Evolutionary conservation across 2,888 invertebrate species (phyloP), one percentile per base, ranked within the genome.

Genomic region (Cylloceria caligata): DNA sequence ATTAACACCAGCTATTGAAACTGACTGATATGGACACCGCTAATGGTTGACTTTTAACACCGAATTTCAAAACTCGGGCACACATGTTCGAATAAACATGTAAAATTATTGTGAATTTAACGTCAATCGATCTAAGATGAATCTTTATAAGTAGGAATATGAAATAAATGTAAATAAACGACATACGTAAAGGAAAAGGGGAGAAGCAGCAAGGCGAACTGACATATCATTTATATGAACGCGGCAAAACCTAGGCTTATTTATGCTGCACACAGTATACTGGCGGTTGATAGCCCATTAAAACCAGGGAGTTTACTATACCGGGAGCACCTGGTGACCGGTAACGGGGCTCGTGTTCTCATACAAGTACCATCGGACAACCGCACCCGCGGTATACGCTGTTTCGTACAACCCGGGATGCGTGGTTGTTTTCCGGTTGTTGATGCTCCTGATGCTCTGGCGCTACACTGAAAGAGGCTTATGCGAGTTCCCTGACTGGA

Each of bases 401-500:
- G 74, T 78, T 78, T 78, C 74, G 42, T 36, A 57, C 60, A 39
- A 49, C 49, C 42, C 16, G 34, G 52, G 39, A 24, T 36, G 45
- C 36, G 47, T 27, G 11, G 57, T 42, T 24, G 67, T 49, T 75
- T 75, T 64, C 79, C 49, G 64, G 36, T 77, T 77, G 77, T 68
- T 77, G 73, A 68, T 69, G 55, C 69, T 69, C 36, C 55, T 74
- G 30, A 39, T 55, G 16, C 34, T 24, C 16, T 19, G 16, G 11
- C 36, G 19, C 65, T 7, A 24, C 24, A 30, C 30, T n/a, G n/a
- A 60, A 21, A 39, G 36, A 45, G 68, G 62, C 73, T 52, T 76
- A 71, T 68, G 21, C 80, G 75, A 75, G 62, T 75, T 76, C 76
- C 34, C 69, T 72, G 73, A 21, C 36, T 62, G 76, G 64, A 84